phyloP scores from a whole-genome alignment of 1,140 invertebrate species.

The Drosophila persimilis region DNA sequence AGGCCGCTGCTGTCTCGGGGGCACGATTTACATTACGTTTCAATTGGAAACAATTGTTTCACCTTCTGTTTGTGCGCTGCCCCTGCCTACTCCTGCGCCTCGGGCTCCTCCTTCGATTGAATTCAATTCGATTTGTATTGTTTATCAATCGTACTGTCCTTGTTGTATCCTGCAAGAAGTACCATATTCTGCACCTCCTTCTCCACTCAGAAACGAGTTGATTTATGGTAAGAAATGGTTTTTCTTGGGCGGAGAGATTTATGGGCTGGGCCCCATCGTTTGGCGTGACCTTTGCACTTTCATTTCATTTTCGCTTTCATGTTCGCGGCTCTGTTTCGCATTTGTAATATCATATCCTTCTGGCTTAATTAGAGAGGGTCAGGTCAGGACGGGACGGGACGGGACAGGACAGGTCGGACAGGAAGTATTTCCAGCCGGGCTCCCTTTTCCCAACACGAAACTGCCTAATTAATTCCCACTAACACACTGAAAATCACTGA shows the following conservation, averaged over 20 bases:
- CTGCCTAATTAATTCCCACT: constrained; percentile 61
- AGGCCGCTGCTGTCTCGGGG: neutral
- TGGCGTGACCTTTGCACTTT: constrained; percentile 40
- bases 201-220: constrained; percentile 10
- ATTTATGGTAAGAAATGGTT: constrained; percentile 48
- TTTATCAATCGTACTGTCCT: constrained; percentile 41
- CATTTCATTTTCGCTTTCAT: constrained; percentile 37
- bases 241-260: constrained; percentile 29
- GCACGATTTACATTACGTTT: constrained; percentile 51
- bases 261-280: constrained; percentile 11
- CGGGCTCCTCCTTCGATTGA: neutral
- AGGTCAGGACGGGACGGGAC: constrained; percentile 20
- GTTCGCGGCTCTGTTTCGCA: constrained; percentile 11
- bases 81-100: neutral
- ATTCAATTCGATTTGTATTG: constrained; percentile 36
- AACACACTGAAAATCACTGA: constrained; percentile 54
- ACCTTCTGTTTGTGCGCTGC: neutral
- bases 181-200: neutral
- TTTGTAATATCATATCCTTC: constrained; percentile 42
- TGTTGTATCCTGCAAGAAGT: constrained; percentile 9
- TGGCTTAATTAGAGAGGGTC: constrained; percentile 37
- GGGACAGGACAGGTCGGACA: no score
- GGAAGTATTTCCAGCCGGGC: constrained; percentile 13
- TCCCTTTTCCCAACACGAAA: constrained; percentile 41
- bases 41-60: constrained; percentile 25